Conservation (phyloP, 2,113 vertebrate species). For the Chloropsis cyanopogon region DNA sequence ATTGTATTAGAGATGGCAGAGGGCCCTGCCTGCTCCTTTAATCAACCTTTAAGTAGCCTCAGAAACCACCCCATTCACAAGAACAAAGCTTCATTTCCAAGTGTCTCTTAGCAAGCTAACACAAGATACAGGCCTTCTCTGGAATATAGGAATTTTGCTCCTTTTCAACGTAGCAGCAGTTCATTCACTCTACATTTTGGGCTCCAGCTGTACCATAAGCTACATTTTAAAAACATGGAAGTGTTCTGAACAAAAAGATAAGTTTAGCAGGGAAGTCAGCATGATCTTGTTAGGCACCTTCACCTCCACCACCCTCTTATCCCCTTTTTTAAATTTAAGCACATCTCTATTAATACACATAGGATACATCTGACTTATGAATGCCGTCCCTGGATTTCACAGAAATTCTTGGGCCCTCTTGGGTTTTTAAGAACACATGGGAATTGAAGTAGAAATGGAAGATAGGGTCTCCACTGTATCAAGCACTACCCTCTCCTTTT, state of each 20-base stretch:
- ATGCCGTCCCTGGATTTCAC: background rate
- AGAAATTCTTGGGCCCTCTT: background rate
- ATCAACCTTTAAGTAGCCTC: background rate
- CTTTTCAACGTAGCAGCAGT: background rate
- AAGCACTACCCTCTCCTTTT: background rate
- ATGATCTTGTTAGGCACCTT: background rate
- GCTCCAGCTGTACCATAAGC: background rate
- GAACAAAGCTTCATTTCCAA: background rate
- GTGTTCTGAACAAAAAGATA: background rate
- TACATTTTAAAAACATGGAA: background rate
- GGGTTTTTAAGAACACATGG: background rate
- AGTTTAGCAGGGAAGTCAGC: background rate
- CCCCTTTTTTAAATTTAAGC: background rate
- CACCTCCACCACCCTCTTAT: background rate
- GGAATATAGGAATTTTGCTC: background rate
- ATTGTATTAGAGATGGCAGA: background rate
- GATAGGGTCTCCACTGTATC: background rate
- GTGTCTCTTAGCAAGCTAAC: background rate
- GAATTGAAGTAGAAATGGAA: background rate
- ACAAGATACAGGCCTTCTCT: background rate
- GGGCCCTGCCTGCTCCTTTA: background rate
- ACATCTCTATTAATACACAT: background rate
- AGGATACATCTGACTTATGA: background rate
- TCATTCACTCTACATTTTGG: background rate
- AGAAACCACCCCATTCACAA: background rate